Evolutionary conservation across 2,888 invertebrate genomes (phyloP).

Genomic region (Xylophagus ater): DNA sequence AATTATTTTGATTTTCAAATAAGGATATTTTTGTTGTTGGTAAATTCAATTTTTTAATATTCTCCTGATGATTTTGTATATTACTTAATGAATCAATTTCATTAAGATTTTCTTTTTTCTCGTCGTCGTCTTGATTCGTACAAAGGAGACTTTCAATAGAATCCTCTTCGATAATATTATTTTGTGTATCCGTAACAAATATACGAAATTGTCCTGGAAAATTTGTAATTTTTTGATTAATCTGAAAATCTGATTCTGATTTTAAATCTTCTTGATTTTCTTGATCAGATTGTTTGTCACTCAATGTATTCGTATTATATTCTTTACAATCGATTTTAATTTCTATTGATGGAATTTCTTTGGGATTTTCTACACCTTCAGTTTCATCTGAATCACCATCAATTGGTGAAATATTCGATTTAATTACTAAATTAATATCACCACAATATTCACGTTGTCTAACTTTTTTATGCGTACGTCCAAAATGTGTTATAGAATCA

Average conservation of each 20-base stretch:
- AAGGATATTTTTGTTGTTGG: too few species aligned
- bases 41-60: too few species aligned
- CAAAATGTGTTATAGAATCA: slow-evolving; percentile 36
- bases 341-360: slow-evolving; percentile 31
- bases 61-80: too few species aligned
- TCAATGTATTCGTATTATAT: slow-evolving; percentile 2
- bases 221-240: slow-evolving; percentile 32
- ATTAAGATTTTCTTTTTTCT: too few species aligned
- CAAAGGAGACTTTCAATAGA: too few species aligned
- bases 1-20: too few species aligned
- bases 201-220: slow-evolving; percentile 28
- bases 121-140: too few species aligned
- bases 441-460: slow-evolving; percentile 27
- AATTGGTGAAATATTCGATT: slow-evolving; percentile 5
- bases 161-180: slow-evolving; percentile 36
- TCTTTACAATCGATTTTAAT: slow-evolving; percentile 30
- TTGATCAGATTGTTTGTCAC: not conserved
- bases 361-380: slow-evolving; percentile 24
- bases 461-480: slow-evolving; percentile 32
- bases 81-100: too few species aligned
- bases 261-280: not conserved
- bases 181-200: slow-evolving; percentile 35
- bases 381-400: slow-evolving; percentile 9
- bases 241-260: slow-evolving; percentile 39
- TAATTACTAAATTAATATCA: slow-evolving; percentile 18